Evolutionary conservation across 2,113 vertebrate genomes (phyloP), one percentile per base, ranked within the genome.

Genomic region (Labrus mixtus): DNA sequence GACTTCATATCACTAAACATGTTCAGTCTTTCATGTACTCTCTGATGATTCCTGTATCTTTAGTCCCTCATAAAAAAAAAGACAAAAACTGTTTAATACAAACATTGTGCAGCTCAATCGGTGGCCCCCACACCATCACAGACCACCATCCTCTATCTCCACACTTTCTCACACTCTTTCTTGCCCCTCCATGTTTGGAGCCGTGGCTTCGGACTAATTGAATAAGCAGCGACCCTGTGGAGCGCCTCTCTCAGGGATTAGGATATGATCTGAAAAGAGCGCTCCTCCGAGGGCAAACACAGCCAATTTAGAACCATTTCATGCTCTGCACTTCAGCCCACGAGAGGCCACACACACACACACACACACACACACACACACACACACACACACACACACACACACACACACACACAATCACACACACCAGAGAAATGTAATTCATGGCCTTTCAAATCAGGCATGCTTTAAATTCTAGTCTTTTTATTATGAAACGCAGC

Each of bases 281-380:
- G 36, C 82, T 92, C 92, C 87, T 90, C 86, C 39, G 90, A 94
- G 90, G 86, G 88, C 86, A 91, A 93, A 88, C 87, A 91, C 79
- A 90, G 93, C 86, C 92, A 94, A 93, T 94, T 92, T 92, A 87
- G 72, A 91, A 80, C 87, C 92, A 92, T 94, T 94, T 94, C 90
- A 93, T 91, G 93, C 91, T 92, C 74, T 65, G 84, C 55, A 33
- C 87, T 89, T 73, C 62, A 83, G 87, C 75, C 84, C 85, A 87
- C 84, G 10, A 90, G 85, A 87, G 79, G 81, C 87, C 80, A 22
- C 90, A 86, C 88, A 85, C 85, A 84, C 90, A 86, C 88, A 85
- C 85, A 84, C 63, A 68, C 43, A 68, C 59, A 60, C 80, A 81
- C 82, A 86, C 87, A 82, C 80, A 78, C 78, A 81, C 65, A 83